Base-by-base conservation (phyloP, 2,888 invertebrate species). In the Drosophila infuscata region DNA sequence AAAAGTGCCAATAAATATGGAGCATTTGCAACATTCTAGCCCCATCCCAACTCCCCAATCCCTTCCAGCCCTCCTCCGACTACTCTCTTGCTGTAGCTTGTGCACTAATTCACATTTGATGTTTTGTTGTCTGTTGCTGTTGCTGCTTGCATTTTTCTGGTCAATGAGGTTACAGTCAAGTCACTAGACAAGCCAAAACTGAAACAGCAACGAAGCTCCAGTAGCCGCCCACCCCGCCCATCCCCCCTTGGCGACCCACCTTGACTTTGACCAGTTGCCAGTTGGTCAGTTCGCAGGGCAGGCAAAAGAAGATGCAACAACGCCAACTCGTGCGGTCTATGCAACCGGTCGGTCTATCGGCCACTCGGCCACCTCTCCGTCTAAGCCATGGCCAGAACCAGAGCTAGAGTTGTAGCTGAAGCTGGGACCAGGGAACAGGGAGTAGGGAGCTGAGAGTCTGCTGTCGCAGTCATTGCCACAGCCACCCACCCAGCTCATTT, bases 151-250 rank as follows among this genome's bases (percentile, higher is more conserved):
- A 86, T 86, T 86, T 91, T 90, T 90, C 91, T 88, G 88, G 88
- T 91, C 88, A 91, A 90, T 88, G 89, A 91, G 91, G 88, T 90
- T 91, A 91, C 83, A 90, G 85, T 69, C 88, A 88, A 88, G 90
- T 89, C 91, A 87, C 77, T 82, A 77, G 80, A 76, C 89, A 90
- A 91, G 88, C 79, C 82, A 74, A 81, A 72, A 82, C 83, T 70
- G 63, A 73, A 64, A 70, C 52, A 54, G 79, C 79, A 54, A 54
- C 62, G 29, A 57, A 74, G 70, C 65, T 48, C 17, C 58, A 36
- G 46, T 25, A 32, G 25, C 30, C 33, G 25, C 20, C 29, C 25
- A 11, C n/a, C 35, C 36, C 20, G 0, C 8, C 35, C 53, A n/a
- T 51, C 29, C 29, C 20, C 35, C 32, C 32, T 9, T 35, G 46